Conservation (phyloP, 2,113 vertebrate species). For the Silurus meridionalis region DNA sequence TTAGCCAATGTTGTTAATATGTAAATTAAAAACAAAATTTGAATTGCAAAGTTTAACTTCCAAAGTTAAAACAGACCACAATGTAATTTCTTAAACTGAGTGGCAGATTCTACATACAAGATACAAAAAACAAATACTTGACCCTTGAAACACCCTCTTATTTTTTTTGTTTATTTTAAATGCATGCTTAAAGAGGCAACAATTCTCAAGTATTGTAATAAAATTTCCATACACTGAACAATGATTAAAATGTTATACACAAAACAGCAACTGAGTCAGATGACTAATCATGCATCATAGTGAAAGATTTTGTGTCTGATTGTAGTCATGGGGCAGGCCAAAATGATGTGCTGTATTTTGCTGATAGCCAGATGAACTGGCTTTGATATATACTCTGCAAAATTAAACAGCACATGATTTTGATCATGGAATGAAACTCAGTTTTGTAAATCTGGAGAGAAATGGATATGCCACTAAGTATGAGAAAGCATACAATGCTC, state of each 20-base stretch:
- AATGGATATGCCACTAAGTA: constrained; percentile 17
- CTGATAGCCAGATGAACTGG: constrained; percentile 48
- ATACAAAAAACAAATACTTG: neutral
- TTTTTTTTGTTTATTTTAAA: neutral
- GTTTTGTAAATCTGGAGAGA: constrained; percentile 50
- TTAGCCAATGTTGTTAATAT: constrained; percentile 2
- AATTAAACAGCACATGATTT: constrained; percentile 56
- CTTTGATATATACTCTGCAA: constrained; percentile 42
- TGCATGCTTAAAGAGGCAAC: neutral
- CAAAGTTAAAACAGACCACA: neutral
- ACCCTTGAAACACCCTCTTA: neutral
- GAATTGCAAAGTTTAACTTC: neutral
- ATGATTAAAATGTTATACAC: neutral
- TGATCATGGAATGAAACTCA: constrained; percentile 53
- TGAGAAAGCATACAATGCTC: constrained; percentile 42
- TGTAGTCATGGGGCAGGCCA: constrained; percentile 16
- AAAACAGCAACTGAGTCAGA: constrained; percentile 29
- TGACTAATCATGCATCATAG: constrained; percentile 53
- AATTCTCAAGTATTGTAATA: neutral
- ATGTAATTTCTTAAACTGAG: neutral
- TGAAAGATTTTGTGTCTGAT: constrained; percentile 36
- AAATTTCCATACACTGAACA: neutral
- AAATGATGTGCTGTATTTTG: constrained; percentile 23
- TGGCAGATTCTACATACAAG: neutral
- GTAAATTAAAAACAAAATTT: neutral